A percentile compares a stretch with the other conserved stretches of the same genome.
Evolutionary conservation across 2,888 invertebrate genomes (phyloP).

Genomic region (Endomychus coccineus): DNA sequence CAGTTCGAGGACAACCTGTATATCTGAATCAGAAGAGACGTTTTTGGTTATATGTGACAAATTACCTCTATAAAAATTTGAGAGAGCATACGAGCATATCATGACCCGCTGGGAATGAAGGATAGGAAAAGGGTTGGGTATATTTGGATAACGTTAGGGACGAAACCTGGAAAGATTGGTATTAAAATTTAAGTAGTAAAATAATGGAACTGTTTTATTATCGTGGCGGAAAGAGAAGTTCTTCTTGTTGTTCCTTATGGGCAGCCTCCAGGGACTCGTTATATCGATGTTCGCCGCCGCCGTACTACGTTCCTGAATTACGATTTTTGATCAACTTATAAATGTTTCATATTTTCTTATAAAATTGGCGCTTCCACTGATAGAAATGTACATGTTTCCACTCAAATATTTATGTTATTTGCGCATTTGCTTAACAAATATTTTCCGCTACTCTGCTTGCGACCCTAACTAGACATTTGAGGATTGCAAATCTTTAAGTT

Average conservation of each 20-base stretch:
- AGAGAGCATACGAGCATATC: too few relatives aligned
- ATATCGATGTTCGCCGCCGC: slow-evolving; percentile 23
- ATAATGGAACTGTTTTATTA: slow-evolving; percentile 33
- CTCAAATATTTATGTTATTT: slow-evolving; percentile 12
- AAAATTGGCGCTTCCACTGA: slow-evolving; percentile 18
- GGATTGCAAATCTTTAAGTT: too few relatives aligned
- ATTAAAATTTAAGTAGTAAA: slow-evolving; percentile 31
- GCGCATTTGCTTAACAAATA: slow-evolving; percentile 12
- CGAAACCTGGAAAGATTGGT: slow-evolving; percentile 25
- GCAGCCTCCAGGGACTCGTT: slow-evolving; percentile 23
- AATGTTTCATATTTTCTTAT: slow-evolving; percentile 28
- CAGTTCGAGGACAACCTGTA: too few relatives aligned
- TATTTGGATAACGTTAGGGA: too few relatives aligned
- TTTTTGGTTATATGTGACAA: too few relatives aligned
- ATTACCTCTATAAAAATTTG: too few relatives aligned
- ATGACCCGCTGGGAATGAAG: too few relatives aligned
- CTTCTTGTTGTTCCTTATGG: slow-evolving; percentile 25
- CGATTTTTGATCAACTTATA: slow-evolving; percentile 30
- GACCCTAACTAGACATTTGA: too few relatives aligned
- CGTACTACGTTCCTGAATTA: slow-evolving; percentile 24
- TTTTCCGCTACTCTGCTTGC: neutral
- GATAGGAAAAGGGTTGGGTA: too few relatives aligned
- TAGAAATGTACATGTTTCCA: slow-evolving; percentile 15
- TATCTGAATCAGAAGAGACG: too few relatives aligned
- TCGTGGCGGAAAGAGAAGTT: slow-evolving; percentile 14